These are phyloP conservation scores for Sclerodermus sp. DNA, from an alignment of 2,888 invertebrate genomes.

Conservation along the genomic window DNA sequence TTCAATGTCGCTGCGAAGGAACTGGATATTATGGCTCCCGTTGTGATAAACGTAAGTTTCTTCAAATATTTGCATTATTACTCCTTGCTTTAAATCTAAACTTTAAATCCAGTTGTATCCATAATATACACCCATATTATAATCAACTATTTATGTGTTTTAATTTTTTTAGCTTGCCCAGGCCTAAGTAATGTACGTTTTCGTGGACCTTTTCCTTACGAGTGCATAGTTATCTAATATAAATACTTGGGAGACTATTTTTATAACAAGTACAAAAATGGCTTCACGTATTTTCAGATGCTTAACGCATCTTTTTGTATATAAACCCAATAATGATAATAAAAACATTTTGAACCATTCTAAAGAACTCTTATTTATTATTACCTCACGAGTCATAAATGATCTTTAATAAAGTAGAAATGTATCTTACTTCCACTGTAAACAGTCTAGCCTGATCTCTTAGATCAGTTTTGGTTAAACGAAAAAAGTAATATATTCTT, in stretches of 20 bases:
- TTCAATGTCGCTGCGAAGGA: slow-evolving; percentile 71
- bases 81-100: slow-evolving; percentile 2
- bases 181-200: slow-evolving; percentile 48
- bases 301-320: slow-evolving; percentile 36
- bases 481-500: no score
- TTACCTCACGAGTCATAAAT: no score
- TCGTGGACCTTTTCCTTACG: slow-evolving; percentile 66
- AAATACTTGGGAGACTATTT: slow-evolving; percentile 7
- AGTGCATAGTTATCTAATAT: slow-evolving; percentile 70
- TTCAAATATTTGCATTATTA: slow-evolving; percentile 7
- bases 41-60: slow-evolving; percentile 68
- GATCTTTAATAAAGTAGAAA: no score
- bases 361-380: not conserved
- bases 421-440: no score
- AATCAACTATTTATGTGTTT: not conserved
- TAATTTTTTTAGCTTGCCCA: slow-evolving; percentile 66
- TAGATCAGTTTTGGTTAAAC: no score
- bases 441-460: no score
- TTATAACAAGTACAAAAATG: slow-evolving; percentile 23
- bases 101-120: no score
- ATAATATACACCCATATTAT: no score
- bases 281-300: slow-evolving; percentile 15
- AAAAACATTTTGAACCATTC: slow-evolving; percentile 22
- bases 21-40: slow-evolving; percentile 73
- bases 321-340: slow-evolving; percentile 17